Percentiles rank a stretch among this genome's conserved stretches.
Evolutionary conservation across 2,113 vertebrate genomes (phyloP).

Genomic region (Porphyrio hochstetteri): DNA sequence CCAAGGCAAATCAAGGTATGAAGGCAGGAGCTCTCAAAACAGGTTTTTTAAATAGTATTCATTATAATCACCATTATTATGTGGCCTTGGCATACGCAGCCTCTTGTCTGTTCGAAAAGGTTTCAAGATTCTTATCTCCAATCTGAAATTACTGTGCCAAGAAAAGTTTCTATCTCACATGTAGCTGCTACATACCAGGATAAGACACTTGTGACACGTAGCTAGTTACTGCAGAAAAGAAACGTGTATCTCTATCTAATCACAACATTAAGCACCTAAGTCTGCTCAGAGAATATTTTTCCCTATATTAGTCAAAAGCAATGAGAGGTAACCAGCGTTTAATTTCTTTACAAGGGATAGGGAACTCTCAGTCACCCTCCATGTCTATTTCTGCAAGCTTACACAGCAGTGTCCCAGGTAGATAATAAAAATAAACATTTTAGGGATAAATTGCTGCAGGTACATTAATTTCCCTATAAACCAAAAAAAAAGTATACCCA

Average conservation of each 20-base stretch:
- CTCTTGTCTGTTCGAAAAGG: neutral
- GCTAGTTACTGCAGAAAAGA: neutral
- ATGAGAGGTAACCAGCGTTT: neutral
- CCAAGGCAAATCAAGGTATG: neutral
- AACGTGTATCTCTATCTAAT: neutral
- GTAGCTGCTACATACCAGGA: neutral
- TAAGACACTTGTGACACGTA: fast-evolving
- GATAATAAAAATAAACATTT: neutral
- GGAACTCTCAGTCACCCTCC: neutral
- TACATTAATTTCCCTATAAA: neutral
- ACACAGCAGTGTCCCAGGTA: neutral
- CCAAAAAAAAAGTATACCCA: neutral
- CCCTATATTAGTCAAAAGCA: neutral
- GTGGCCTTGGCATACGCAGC: neutral
- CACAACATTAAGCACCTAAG: neutral
- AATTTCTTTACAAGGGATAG: neutral
- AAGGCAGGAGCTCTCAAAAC: neutral
- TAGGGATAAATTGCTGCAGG: neutral
- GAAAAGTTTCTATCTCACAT: neutral
- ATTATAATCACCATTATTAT: neutral
- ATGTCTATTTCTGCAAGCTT: neutral
- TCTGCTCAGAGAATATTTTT: neutral
- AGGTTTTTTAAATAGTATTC: neutral
- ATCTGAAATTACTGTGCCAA: neutral
- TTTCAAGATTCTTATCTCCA: neutral